These are phyloP conservation scores for Euproctis similis DNA, from an alignment of 2,888 invertebrate genomes.

Conservation along the genomic window DNA sequence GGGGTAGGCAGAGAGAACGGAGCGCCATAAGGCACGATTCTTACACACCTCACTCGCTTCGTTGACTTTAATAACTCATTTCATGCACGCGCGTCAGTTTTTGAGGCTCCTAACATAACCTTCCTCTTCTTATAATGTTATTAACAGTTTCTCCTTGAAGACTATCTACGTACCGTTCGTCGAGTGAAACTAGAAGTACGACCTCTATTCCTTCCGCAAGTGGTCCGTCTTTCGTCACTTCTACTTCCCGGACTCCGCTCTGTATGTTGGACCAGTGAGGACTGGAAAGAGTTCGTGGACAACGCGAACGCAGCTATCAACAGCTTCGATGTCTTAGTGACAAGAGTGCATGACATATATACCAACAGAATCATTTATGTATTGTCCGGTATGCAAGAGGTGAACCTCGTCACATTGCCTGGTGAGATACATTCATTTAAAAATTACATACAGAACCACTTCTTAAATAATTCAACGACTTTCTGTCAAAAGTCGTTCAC, in stretches of 20 bases:
- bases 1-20: too few species aligned
- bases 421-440: too few species aligned
- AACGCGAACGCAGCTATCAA: slow-evolving; percentile 85
- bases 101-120: too few species aligned
- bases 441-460: too few species aligned
- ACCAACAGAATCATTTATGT: slow-evolving; percentile 93
- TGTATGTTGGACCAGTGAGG: slow-evolving; percentile 90
- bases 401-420: slow-evolving; percentile 87
- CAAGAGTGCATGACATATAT: slow-evolving; percentile 92
- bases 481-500: too few species aligned
- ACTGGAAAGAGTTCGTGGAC: slow-evolving; percentile 87
- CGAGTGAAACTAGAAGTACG: slow-evolving; percentile 90
- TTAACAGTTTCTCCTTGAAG: slow-evolving; percentile 82
- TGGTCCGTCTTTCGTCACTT: slow-evolving; percentile 87
- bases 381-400: slow-evolving; percentile 89
- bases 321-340: slow-evolving; percentile 84
- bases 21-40: too few species aligned
- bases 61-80: too few species aligned
- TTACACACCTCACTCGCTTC: too few species aligned
- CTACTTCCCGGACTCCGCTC: slow-evolving; percentile 87
- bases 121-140: too few species aligned
- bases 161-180: slow-evolving; percentile 82
- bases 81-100: too few species aligned
- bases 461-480: too few species aligned
- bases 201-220: slow-evolving; percentile 91